Percentiles rank a stretch among this genome's conserved stretches.
These are phyloP conservation scores for Seira ritae DNA, from an alignment of 2,888 invertebrate genomes.

Conservation along the genomic window DNA sequence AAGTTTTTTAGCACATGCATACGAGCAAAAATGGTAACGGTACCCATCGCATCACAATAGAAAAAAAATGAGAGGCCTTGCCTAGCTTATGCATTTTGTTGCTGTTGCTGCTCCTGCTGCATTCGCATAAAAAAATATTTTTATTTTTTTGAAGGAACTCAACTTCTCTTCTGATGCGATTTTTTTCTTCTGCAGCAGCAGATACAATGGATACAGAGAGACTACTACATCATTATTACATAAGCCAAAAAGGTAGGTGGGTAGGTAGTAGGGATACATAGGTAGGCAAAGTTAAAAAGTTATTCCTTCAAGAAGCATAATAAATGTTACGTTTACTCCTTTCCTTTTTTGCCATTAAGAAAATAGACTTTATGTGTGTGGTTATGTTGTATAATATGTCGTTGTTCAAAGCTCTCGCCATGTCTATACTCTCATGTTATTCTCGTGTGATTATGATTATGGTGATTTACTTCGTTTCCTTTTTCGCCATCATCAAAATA, in stretches of 20 bases:
- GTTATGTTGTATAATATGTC: constrained; percentile 5
- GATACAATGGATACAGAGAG: not conserved
- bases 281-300: not conserved
- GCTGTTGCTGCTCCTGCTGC: not conserved
- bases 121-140: not conserved
- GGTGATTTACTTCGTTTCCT: constrained; percentile 24
- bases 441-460: constrained; percentile 15
- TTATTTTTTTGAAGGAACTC: constrained; percentile 6
- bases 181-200: constrained; percentile 17
- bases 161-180: not conserved
- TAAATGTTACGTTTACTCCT: not conserved
- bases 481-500: constrained; percentile 19
- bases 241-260: constrained; percentile 8
- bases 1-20: constrained; percentile 9
- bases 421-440: not conserved
- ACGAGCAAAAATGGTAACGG: constrained; percentile 23
- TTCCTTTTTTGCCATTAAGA: constrained; percentile 15
- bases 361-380: not conserved
- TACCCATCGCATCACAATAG: constrained; percentile 19
- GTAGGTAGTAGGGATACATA: too few species aligned
- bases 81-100: not conserved
- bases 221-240: constrained; percentile 19
- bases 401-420: constrained; percentile 2
- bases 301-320: not conserved
- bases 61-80: constrained; percentile 15